Evolutionary conservation across 2,888 invertebrate species (phyloP), one percentile per base, ranked within the genome.

Genomic region (Brachyptera risi): DNA sequence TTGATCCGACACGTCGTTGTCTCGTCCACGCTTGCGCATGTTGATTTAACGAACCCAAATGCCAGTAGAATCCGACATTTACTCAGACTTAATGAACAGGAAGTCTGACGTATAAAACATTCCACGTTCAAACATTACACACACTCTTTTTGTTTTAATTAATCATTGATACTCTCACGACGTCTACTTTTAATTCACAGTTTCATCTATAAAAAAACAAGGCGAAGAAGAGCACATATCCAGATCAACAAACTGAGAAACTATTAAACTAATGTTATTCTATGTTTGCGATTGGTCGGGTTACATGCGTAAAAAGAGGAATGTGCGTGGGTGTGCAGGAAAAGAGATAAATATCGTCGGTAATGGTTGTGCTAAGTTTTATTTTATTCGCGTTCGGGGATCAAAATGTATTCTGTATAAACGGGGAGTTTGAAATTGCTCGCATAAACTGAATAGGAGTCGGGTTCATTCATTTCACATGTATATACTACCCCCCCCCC

Each of bases 211-310:
- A n/a, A n/a, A n/a, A n/a, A n/a, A n/a, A n/a, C n/a, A n/a, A n/a
- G n/a, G n/a, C n/a, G n/a, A n/a, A n/a, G n/a, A n/a, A n/a, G n/a
- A n/a, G n/a, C n/a, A n/a, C n/a, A n/a, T n/a, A n/a, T n/a, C n/a
- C n/a, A n/a, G n/a, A n/a, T n/a, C n/a, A 15, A 51, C 31, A 24
- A 51, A 27, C 50, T 31, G 27, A 26, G 31, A 17, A 13, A 51
- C 27, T 61, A 56, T 60, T 58, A 61, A 61, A 57, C 58, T 57
- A 49, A 61, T 58, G 58, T 58, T 58, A 58, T 58, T 58, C 61
- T 38, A 27, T 38, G 24, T 40, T n/a, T 58, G 42, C 56, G 58
- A 61, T 61, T 61, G 61, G 61, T 17, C 42, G 44, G 42, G 61
- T n/a, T n/a, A n/a, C n/a, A n/a, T 58, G 58, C 50, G 51, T 40